Evolutionary conservation across 1,140 invertebrate genomes (phyloP).

Genomic region (Proctacanthus coquilletti): DNA sequence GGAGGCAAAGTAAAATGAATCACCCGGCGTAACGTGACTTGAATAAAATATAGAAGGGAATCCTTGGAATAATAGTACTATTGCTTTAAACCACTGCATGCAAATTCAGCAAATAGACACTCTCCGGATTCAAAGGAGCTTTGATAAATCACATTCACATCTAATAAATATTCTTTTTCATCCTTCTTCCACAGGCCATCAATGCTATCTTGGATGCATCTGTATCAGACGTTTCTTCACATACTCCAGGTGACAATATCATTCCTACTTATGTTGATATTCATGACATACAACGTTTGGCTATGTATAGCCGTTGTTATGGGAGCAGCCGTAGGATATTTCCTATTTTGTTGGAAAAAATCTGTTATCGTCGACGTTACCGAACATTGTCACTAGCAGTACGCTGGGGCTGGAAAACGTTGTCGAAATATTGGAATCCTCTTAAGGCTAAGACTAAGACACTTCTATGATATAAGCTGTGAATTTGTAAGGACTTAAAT

Average conservation of each 20-base stretch:
- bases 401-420: constrained; percentile 8
- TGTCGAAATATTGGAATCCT: constrained; percentile 14
- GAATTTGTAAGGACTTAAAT: constrained; percentile 10
- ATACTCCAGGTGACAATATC: constrained; percentile 78
- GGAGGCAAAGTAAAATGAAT: no score
- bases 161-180: constrained; percentile 4
- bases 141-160: background rate
- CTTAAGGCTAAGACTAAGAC: constrained; percentile 11
- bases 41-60: no score
- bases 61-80: no score
- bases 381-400: constrained; percentile 78
- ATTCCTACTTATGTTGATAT: constrained; percentile 92
- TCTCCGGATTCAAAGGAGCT: background rate
- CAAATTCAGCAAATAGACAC: no score
- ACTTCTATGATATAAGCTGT: constrained; percentile 13
- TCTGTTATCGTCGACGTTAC: constrained; percentile 79
- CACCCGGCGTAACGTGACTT: no score
- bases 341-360: constrained; percentile 88
- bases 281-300: constrained; percentile 98
- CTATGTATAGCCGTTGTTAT: constrained; percentile 78
- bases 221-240: constrained; percentile 79
- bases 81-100: no score
- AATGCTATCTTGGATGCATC: constrained; percentile 63
- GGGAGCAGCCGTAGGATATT: constrained; percentile 80
- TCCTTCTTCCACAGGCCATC: constrained; percentile 44